Conservation (phyloP, 2,888 invertebrate genomes). For the Crossocerus cetratus region DNA sequence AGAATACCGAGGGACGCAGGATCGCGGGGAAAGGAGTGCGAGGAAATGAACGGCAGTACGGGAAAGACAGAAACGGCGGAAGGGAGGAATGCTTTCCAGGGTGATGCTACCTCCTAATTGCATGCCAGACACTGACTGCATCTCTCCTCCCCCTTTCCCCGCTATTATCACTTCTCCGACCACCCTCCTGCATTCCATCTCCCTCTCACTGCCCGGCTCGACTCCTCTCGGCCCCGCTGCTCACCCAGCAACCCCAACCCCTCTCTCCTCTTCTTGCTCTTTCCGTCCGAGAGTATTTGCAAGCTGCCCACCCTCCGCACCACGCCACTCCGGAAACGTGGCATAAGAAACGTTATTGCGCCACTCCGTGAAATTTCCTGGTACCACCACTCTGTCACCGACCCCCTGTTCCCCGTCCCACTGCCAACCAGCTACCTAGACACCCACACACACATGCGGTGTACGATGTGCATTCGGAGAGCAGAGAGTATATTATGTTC, state of each 20-base stretch:
- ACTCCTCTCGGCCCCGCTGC: constrained; percentile 23
- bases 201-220: constrained; percentile 24
- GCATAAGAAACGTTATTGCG: constrained; percentile 64
- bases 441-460: constrained; percentile 4
- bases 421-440: neutral
- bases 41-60: neutral
- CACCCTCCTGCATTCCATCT: constrained; percentile 21
- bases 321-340: constrained; percentile 58
- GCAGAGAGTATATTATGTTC: constrained; percentile 54
- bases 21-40: neutral
- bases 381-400: constrained; percentile 45
- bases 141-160: constrained; percentile 32
- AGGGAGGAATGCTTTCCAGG: constrained; percentile 48
- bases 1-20: neutral
- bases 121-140: constrained; percentile 62
- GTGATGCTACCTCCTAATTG: constrained; percentile 58
- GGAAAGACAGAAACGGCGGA: constrained; percentile 30
- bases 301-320: constrained; percentile 43
- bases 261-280: constrained; percentile 23
- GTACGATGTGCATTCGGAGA: constrained; percentile 46
- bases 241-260: constrained; percentile 1
- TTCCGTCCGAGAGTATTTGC: constrained; percentile 52
- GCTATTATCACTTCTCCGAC: constrained; percentile 4
- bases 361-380: constrained; percentile 62
- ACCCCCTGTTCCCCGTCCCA: constrained; percentile 30